Percentiles rank a stretch among this genome's conserved stretches.
These are phyloP conservation scores for Melitaea cinxia DNA, from an alignment of 1,140 invertebrate genomes.

Conservation along the genomic window DNA sequence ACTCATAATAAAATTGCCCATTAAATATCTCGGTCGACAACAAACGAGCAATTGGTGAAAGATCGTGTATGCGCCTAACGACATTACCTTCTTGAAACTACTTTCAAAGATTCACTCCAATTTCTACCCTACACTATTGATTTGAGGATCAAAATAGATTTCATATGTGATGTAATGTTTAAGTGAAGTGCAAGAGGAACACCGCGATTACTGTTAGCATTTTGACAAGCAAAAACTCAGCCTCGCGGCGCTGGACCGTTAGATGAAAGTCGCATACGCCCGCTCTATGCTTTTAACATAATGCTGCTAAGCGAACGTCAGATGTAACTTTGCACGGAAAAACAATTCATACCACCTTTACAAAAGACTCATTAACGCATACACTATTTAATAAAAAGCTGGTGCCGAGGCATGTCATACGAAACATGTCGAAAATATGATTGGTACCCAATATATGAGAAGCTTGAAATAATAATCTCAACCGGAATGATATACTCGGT, in stretches of 20 bases:
- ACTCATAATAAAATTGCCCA: slow-evolving; percentile 1
- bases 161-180: slow-evolving; percentile 17
- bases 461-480: slow-evolving; percentile 31
- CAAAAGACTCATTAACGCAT: slow-evolving; percentile 15
- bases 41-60: slow-evolving; percentile 26
- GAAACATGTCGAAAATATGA: slow-evolving; percentile 24
- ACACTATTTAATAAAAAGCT: neutral
- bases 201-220: slow-evolving; percentile 62
- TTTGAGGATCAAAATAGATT: slow-evolving; percentile 40
- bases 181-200: slow-evolving; percentile 30
- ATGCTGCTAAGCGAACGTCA: slow-evolving; percentile 5
- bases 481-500: slow-evolving; percentile 32
- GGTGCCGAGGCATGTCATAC: neutral
- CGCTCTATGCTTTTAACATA: slow-evolving; percentile 34
- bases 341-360: slow-evolving; percentile 20
- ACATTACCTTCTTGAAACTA: slow-evolving; percentile 11
- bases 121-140: slow-evolving; percentile 26
- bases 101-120: slow-evolving; percentile 12
- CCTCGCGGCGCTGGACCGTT: slow-evolving; percentile 58
- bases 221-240: slow-evolving; percentile 73
- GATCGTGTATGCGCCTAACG: slow-evolving; percentile 17
- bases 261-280: slow-evolving; percentile 56
- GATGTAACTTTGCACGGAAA: slow-evolving; percentile 25
- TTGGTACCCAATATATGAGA: slow-evolving; percentile 40
- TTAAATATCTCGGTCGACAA: slow-evolving; percentile 30